phyloP scores from a whole-genome alignment of 2,797 vertebrate genomes.

The Leptodactylus fallax region DNA sequence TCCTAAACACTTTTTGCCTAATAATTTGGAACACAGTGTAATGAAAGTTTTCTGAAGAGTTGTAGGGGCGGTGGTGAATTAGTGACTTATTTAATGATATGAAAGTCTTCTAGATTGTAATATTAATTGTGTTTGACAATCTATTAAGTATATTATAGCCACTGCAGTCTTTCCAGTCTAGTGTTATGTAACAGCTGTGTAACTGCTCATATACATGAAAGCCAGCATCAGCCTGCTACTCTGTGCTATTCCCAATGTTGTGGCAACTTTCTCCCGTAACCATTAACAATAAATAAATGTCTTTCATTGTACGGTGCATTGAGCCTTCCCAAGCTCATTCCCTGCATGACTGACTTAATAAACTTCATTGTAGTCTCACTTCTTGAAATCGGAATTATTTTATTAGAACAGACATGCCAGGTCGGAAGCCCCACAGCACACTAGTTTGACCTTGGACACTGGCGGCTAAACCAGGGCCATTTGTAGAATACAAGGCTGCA shows the following conservation, averaged over 20 bases:
- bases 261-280: slow-evolving; percentile 11
- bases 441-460: slow-evolving; percentile 39
- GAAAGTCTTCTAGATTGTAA: too few relatives aligned
- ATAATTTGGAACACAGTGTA: neutral
- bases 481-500: neutral
- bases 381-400: slow-evolving; percentile 23
- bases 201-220: neutral
- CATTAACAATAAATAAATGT: slow-evolving; percentile 44
- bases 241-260: neutral
- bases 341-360: slow-evolving; percentile 31
- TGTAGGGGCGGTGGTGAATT: too few relatives aligned
- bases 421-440: neutral
- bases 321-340: slow-evolving; percentile 43
- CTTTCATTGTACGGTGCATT: slow-evolving; percentile 40
- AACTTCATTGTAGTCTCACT: slow-evolving; percentile 30
- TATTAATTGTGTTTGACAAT: too few relatives aligned
- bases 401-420: slow-evolving; percentile 36
- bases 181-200: neutral
- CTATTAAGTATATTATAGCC: too few relatives aligned
- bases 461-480: neutral
- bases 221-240: neutral
- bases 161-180: too few relatives aligned
- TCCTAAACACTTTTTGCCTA: neutral
- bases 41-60: too few relatives aligned
- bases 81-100: too few relatives aligned